Conservation (phyloP, 2,797 vertebrate species). For the Scolopax rusticola region DNA sequence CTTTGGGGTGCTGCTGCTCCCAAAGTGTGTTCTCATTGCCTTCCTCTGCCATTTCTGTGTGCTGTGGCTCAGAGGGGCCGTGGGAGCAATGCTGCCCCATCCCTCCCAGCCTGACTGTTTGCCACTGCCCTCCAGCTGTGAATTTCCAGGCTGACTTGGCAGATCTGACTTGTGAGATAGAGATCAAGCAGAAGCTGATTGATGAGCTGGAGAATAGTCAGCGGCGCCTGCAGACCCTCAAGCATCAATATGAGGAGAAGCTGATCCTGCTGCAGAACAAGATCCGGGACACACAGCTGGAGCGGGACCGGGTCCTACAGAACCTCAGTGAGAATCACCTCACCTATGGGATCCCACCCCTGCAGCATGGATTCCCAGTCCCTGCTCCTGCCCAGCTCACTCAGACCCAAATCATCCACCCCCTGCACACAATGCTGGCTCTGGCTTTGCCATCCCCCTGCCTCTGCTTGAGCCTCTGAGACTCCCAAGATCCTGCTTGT, state of each 20-base stretch:
- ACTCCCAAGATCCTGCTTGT: not conserved
- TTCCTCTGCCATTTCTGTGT: not conserved
- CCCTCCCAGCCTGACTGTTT: not conserved
- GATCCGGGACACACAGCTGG: conserved; percentile 96
- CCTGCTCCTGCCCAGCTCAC: not conserved
- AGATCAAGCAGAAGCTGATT: conserved; percentile 98
- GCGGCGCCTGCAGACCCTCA: conserved; percentile 91
- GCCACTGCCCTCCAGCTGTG: conserved; percentile 67
- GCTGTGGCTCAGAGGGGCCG: not conserved
- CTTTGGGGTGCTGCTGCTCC: not conserved
- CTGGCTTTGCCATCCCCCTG: not conserved
- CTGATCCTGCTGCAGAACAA: conserved; percentile 96
- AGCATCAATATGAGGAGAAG: conserved; percentile 98
- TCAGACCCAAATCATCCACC: not conserved
- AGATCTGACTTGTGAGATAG: conserved; percentile 96
- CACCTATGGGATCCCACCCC: not conserved
- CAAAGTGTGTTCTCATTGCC: accelerated
- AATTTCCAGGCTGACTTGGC: conserved; percentile 95
- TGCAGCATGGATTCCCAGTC: accelerated
- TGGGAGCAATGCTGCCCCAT: not conserved
- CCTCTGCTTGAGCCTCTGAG: not conserved
- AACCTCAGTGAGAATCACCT: conserved; percentile 90
- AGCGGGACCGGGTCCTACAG: conserved; percentile 94
- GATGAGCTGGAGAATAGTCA: conserved; percentile 99
- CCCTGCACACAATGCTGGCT: not conserved